Base-by-base conservation (phyloP, 2,113 vertebrate species). In the Lucifuga dentata region DNA sequence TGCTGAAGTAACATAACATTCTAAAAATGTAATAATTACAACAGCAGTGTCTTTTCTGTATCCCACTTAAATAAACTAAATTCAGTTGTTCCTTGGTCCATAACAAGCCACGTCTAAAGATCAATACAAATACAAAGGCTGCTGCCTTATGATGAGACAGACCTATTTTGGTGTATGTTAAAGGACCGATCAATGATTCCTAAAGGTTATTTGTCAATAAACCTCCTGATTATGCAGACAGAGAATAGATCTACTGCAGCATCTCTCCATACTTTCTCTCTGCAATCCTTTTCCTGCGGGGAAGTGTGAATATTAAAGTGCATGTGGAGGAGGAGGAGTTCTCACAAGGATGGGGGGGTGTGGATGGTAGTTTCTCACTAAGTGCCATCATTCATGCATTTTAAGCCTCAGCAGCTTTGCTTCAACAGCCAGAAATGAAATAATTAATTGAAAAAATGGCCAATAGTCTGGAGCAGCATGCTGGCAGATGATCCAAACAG, bases 341-440 rank as follows among this genome's bases (percentile, higher is more conserved):
- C 82, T 82, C 29, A 40, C 58, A 17, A 35, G 45, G 57, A 64
- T 59, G 53, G 79, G 64, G 62, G 51, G 58, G 41, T 24, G 17
- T 8, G 58, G 43, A 64, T 38, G 69, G 45, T 24, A 16, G 49
- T 2, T 86, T 86, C 86, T 90, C 86, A 83, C 87, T 91, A 90
- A 91, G 85, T 88, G 80, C 90, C 88, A 91, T 90, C 86, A 85
- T 81, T 93, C 90, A 90, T 86, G 71, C 64, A 38, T 66, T 88
- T 90, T 75, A 89, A 64, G 84, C 72, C 65, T 85, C 76, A 8
- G 72, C 72, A 73, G 78, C 73, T 86, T 80, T 8, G 44, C 78
- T 76, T 89, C 85, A 78, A 72, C 83, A 86, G 88, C 83, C 90
- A 86, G 80, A 90, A 87, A 19, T 40, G 26, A 40, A 13, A 43